These are phyloP conservation scores for Scaptomyza graminum DNA, from an alignment of 1,140 invertebrate species.

Conservation along the genomic window DNA sequence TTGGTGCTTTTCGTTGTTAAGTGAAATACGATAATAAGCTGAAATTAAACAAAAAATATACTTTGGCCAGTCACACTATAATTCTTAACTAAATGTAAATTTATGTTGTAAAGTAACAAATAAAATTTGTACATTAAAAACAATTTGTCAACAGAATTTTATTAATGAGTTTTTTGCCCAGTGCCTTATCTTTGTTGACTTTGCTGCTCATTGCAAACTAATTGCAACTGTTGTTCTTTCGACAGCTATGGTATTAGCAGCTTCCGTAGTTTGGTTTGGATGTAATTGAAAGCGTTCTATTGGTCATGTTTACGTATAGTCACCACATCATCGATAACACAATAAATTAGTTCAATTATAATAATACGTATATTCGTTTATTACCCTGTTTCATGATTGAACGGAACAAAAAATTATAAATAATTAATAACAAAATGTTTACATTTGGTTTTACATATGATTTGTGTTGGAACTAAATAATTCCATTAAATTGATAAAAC, in stretches of 20 bases:
- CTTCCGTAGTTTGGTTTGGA: neutral
- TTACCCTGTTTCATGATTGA: conserved; percentile 60
- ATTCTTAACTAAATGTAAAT: neutral
- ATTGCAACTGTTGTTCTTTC: neutral
- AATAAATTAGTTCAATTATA: conserved; percentile 33
- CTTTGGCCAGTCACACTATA: neutral
- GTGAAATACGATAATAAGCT: neutral
- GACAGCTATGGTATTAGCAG: neutral
- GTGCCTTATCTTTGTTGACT: neutral
- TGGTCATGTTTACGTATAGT: conserved; percentile 3
- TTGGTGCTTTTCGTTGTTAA: neutral
- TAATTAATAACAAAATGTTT: conserved; percentile 36
- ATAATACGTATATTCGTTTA: conserved; percentile 66
- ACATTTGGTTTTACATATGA: conserved; percentile 37
- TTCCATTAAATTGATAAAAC: conserved; percentile 43
- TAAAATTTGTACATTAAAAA: neutral
- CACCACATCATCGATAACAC: conserved; percentile 12
- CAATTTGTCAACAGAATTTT: neutral
- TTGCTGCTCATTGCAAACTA: neutral
- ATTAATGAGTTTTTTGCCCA: neutral
- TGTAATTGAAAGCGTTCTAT: neutral
- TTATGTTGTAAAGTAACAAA: neutral
- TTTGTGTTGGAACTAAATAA: conserved; percentile 22
- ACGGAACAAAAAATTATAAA: conserved; percentile 44
- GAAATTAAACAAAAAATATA: neutral